Evolutionary conservation across 1,140 invertebrate species (phyloP), one percentile per base, ranked within the genome.

Genomic region (Psix sp.): DNA sequence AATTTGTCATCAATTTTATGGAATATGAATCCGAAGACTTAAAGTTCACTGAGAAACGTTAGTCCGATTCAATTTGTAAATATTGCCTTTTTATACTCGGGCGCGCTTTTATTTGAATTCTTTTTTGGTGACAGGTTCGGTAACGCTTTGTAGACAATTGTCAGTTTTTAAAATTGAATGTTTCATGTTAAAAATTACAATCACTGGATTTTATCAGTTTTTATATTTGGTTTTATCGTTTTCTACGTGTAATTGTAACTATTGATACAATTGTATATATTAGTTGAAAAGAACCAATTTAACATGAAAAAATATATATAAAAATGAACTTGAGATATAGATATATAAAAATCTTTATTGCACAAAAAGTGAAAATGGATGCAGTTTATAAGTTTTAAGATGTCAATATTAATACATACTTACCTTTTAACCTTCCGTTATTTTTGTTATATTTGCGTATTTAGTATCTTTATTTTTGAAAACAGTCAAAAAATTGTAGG

Each of bases 81-180:
- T 76, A 76, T 59, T 46, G 62, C 63, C 66, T 71, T 76, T 76
- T 76, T 67, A 71, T 76, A 76, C 74, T 71, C 38, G 40, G 46
- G 60, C 62, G 26, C 9, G 21, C 9, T 24, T 24, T 24, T 24
- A 5, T 24, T 24, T 24, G 4, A 5, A 5, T 29, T 29, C 6
- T 10, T 3, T 29, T 10, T 29, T 29, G 26, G n/a, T 24, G 21
- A 24, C 4, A 24, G 4, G 26, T 3, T 7, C 7, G 26, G 7
- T 29, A n/a, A 29, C 7, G n/a, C n/a, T 29, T 7, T 29, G 7
- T 29, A 7, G n/a, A 10, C 7, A 3, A 2, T 2, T 29, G 21
- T 29, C 26, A 7, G 26, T 29, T 3, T 29, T 7, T 29, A 7
- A 29, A 3, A 29, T 4, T 29, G 26, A 29, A 29, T 29, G n/a